Percentiles rank a stretch among this genome's conserved stretches.
Conservation (phyloP, 2,888 invertebrate genomes). For the Yponomeuta evonymella region DNA sequence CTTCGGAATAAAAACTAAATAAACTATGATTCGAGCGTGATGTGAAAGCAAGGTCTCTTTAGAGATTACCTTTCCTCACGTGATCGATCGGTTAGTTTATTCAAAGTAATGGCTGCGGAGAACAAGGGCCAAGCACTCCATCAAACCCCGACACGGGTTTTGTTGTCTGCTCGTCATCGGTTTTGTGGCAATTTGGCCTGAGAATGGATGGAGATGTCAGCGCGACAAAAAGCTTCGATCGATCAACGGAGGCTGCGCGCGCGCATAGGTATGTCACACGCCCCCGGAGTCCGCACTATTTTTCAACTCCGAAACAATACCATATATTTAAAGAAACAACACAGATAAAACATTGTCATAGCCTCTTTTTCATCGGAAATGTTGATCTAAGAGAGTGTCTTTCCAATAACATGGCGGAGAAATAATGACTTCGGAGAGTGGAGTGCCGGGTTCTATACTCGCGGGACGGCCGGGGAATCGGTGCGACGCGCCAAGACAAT, state of each 20-base stretch:
- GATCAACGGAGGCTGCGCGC: conserved; percentile 56
- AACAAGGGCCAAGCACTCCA: conserved; percentile 42
- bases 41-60: conserved; percentile 35
- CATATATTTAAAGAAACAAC: conserved; percentile 6
- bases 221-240: conserved; percentile 71
- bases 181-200: conserved; percentile 62
- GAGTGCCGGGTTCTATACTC: conserved; percentile 28
- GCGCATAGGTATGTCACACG: conserved; percentile 43
- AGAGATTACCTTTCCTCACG: conserved; percentile 32
- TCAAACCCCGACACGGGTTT: conserved; percentile 57
- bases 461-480: conserved; percentile 32
- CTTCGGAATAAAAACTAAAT: conserved; percentile 25
- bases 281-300: background rate
- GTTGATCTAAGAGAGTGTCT: conserved; percentile 28
- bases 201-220: conserved; percentile 70
- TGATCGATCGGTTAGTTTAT: conserved; percentile 67
- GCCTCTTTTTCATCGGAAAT: conserved; percentile 12
- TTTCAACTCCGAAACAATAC: background rate
- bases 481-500: conserved; percentile 36
- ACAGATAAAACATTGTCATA: conserved; percentile 15
- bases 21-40: conserved; percentile 30
- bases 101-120: conserved; percentile 56
- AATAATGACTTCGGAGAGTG: conserved; percentile 44
- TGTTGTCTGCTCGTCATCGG: conserved; percentile 31
- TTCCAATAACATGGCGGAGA: conserved; percentile 40